A percentile compares a stretch with the other conserved stretches of the same genome.
Evolutionary conservation across 2,797 vertebrate species (phyloP).

Genomic region (Periparus ater): DNA sequence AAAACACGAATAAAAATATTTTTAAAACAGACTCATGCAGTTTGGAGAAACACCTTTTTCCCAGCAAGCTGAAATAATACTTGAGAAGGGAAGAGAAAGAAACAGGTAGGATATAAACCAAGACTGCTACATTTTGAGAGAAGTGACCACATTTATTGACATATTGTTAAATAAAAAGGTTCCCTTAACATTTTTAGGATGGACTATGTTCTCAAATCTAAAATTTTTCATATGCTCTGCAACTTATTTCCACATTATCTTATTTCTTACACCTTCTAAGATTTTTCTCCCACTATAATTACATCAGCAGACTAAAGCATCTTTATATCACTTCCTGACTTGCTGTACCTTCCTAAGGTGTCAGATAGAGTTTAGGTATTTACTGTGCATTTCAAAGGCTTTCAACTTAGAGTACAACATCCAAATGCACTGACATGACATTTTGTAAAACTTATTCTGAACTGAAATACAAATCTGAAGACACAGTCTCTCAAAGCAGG

Average conservation of each 20-base stretch:
- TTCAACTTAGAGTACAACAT: neutral
- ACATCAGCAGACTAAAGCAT: neutral
- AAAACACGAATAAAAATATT: neutral
- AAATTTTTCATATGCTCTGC: neutral
- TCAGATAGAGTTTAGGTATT: neutral
- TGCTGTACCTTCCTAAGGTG: neutral
- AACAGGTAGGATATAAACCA: neutral
- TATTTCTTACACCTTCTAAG: neutral
- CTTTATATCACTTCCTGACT: neutral
- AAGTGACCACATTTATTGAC: neutral
- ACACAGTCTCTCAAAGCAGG: neutral
- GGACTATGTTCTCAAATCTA: neutral
- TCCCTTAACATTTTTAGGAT: neutral
- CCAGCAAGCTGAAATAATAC: neutral
- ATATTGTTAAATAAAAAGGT: neutral
- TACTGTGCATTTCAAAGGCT: neutral
- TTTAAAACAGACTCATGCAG: neutral
- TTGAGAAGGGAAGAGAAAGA: neutral
- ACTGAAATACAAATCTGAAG: neutral
- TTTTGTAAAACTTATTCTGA: neutral
- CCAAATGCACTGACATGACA: neutral
- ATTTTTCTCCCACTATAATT: neutral
- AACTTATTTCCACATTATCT: neutral
- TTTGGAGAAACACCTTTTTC: neutral
- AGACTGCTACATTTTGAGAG: neutral